A percentile compares a stretch with the other conserved stretches of the same genome.
Evolutionary conservation across 2,113 vertebrate species (phyloP).

Genomic region (Platysternon megacephalum): DNA sequence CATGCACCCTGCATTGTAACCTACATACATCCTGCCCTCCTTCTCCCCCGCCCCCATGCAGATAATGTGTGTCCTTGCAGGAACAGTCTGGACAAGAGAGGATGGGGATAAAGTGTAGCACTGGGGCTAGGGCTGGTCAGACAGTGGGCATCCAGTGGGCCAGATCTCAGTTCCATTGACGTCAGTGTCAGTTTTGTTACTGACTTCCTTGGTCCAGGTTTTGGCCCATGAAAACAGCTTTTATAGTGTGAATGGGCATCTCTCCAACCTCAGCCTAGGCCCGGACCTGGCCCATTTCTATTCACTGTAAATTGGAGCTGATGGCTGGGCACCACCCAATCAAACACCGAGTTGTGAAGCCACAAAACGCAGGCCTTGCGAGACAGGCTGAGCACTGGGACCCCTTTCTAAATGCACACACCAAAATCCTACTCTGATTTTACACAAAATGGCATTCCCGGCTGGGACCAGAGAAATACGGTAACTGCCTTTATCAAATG

Average conservation of each 20-base stretch:
- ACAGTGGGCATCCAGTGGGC: background rate
- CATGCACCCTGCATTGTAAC: background rate
- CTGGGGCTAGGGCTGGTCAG: background rate
- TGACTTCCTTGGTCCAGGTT: no score
- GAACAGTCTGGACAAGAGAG: background rate
- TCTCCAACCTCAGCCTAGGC: background rate
- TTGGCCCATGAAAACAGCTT: background rate
- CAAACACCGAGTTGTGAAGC: background rate
- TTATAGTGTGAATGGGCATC: background rate
- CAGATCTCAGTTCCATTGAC: background rate
- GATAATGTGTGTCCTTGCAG: background rate
- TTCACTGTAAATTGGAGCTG: background rate
- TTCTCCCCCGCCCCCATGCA: background rate
- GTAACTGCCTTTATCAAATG: background rate
- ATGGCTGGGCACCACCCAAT: background rate
- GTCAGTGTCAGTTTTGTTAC: background rate
- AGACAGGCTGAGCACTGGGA: background rate
- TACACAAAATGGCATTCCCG: background rate
- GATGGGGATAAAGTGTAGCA: background rate
- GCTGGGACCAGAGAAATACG: background rate
- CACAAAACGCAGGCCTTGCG: background rate
- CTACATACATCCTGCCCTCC: background rate
- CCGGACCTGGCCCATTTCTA: background rate
- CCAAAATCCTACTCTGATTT: background rate
- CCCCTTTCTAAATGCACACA: background rate